phyloP scores from a whole-genome alignment of 2,797 vertebrate genomes.

The Gymnoscopelus braueri region DNA sequence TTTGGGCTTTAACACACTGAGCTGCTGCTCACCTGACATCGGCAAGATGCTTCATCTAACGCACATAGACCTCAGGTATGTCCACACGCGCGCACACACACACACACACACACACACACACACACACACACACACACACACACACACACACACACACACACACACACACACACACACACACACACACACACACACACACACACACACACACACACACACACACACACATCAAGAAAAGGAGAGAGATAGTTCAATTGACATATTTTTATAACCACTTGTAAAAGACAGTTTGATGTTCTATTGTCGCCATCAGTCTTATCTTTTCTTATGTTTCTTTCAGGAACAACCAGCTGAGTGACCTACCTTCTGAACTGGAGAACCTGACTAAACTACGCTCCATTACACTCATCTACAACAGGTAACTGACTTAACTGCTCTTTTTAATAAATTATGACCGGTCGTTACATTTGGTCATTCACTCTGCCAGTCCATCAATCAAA shows the following conservation, averaged over 20 bases:
- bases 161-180: not conserved
- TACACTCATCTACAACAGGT: slow-evolving; percentile 93
- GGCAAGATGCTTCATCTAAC: slow-evolving; percentile 84
- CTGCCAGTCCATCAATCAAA: not conserved
- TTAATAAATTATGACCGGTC: not conserved
- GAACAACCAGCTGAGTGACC: slow-evolving; percentile 89
- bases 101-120: slow-evolving; percentile 5
- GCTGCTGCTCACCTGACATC: slow-evolving; percentile 79
- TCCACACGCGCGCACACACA: no score
- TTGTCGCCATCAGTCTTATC: not conserved
- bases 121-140: not conserved
- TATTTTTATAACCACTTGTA: not conserved
- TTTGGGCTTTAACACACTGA: slow-evolving; percentile 92
- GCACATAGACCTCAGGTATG: slow-evolving; percentile 92
- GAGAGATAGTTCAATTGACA: not conserved
- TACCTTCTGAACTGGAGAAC: slow-evolving; percentile 88
- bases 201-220: slow-evolving; percentile 2
- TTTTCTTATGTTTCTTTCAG: slow-evolving; percentile 73
- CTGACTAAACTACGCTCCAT: slow-evolving; percentile 84
- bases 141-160: not conserved
- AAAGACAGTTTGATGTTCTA: no score
- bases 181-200: slow-evolving; percentile 5
- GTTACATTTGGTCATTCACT: not conserved
- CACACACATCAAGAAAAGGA: not conserved
- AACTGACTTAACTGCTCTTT: slow-evolving; percentile 32